A percentile compares a stretch with the other conserved stretches of the same genome.
Evolutionary conservation across 2,888 invertebrate species (phyloP).

Genomic region (Bedellia somnulentella): DNA sequence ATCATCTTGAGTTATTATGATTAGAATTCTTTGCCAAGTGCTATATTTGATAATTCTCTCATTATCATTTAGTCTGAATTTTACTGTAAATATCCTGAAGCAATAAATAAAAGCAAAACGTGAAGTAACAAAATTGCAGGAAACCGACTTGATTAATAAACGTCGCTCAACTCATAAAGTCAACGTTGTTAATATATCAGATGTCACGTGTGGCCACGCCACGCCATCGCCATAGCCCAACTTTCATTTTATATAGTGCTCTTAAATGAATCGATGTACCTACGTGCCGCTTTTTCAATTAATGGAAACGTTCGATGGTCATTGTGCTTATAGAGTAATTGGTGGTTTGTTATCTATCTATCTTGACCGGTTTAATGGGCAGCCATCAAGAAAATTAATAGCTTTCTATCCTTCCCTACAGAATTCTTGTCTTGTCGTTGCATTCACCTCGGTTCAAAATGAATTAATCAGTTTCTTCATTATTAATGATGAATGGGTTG

Average conservation of each 20-base stretch:
- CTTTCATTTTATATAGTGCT: conserved; percentile 58
- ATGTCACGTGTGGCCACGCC: conserved; percentile 32
- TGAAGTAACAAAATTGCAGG: conserved; percentile 15
- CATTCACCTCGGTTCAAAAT: too few relatives aligned
- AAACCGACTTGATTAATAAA: conserved; percentile 46
- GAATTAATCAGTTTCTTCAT: too few relatives aligned
- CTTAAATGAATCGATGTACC: conserved; percentile 45
- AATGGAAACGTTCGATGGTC: conserved; percentile 55
- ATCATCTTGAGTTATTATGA: conserved; percentile 60
- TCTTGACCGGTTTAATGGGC: conserved; percentile 53
- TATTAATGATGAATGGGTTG: too few relatives aligned
- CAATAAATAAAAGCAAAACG: neutral
- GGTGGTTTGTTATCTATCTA: conserved; percentile 53
- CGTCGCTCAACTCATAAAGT: conserved; percentile 41
- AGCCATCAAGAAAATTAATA: conserved; percentile 56
- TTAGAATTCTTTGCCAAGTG: conserved; percentile 58
- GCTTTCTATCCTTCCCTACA: conserved; percentile 26
- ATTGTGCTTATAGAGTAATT: conserved; percentile 55
- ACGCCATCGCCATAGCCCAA: too few relatives aligned
- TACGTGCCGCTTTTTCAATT: conserved; percentile 51
- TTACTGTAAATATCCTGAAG: neutral
- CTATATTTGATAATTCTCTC: conserved; percentile 45
- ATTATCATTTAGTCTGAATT: conserved; percentile 41
- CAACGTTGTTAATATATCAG: conserved; percentile 51
- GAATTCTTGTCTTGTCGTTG: conserved; percentile 32